These are phyloP conservation scores for Hippolais icterina DNA, from an alignment of 2,113 vertebrate species.

Conservation along the genomic window DNA sequence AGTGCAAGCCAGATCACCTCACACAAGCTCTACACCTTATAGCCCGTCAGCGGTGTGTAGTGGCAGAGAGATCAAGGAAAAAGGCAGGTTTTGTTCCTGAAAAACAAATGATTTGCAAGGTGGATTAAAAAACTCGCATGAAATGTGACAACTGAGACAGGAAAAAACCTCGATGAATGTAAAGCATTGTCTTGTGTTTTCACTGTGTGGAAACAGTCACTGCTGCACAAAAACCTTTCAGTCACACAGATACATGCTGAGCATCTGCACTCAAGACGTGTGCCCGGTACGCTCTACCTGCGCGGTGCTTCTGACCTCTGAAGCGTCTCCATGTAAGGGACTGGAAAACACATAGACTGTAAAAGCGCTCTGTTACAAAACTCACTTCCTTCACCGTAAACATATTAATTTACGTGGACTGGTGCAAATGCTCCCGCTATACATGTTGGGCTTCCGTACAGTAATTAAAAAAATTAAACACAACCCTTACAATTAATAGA, in stretches of 20 bases:
- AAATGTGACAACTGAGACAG: neutral
- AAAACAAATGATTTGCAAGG: neutral
- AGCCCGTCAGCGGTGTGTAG: neutral
- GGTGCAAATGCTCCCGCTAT: neutral
- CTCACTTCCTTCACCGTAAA: neutral
- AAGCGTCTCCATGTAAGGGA: neutral
- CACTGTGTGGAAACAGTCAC: neutral
- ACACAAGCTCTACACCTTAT: neutral
- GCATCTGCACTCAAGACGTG: neutral
- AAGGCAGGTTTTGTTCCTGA: neutral
- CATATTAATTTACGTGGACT: neutral
- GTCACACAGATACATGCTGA: neutral
- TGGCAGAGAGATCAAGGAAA: neutral
- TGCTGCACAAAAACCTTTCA: neutral
- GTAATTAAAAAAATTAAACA: neutral
- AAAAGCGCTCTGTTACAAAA: neutral
- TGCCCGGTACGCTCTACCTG: neutral
- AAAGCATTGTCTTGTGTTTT: neutral
- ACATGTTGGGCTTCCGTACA: neutral
- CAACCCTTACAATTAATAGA: neutral
- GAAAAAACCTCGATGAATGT: neutral
- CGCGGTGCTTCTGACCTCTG: neutral
- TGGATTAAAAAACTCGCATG: neutral
- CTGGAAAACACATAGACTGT: neutral
- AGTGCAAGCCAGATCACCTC: neutral